Conservation (phyloP, 2,797 vertebrate genomes). For the Cephalopachus bancanus region DNA sequence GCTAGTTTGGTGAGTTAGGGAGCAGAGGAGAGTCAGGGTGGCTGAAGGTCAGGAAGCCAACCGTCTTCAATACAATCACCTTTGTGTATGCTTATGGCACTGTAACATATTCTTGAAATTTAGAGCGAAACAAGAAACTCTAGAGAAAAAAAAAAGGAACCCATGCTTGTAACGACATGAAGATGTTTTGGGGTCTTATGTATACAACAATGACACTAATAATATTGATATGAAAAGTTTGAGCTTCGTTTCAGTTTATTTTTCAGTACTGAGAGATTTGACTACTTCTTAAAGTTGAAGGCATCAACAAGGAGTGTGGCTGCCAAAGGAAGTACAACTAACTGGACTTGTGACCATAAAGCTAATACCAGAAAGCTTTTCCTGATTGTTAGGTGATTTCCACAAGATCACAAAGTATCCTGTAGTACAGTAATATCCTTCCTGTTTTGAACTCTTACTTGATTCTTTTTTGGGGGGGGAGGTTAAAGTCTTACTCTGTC, state of each 20-base stretch:
- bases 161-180: not conserved
- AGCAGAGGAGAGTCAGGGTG: not conserved
- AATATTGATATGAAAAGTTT: not conserved
- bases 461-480: not conserved
- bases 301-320: not conserved
- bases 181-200: not conserved
- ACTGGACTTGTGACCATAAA: not conserved
- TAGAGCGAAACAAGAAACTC: not conserved
- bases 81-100: not conserved
- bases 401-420: not conserved
- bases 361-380: not conserved
- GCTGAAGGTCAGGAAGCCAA: not conserved
- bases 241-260: not conserved
- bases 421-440: not conserved
- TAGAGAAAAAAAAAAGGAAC: not conserved
- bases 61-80: not conserved
- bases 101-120: not conserved
- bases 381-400: not conserved
- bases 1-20: not conserved
- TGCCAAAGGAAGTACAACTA: not conserved
- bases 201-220: not conserved
- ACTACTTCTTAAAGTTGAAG: conserved; percentile 30
- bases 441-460: not conserved
- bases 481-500: no score
- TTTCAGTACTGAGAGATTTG: not conserved